Percentiles rank a stretch among this genome's conserved stretches.
Evolutionary conservation across 2,888 invertebrate genomes (phyloP).

Genomic region (Amphimallon solstitiale): DNA sequence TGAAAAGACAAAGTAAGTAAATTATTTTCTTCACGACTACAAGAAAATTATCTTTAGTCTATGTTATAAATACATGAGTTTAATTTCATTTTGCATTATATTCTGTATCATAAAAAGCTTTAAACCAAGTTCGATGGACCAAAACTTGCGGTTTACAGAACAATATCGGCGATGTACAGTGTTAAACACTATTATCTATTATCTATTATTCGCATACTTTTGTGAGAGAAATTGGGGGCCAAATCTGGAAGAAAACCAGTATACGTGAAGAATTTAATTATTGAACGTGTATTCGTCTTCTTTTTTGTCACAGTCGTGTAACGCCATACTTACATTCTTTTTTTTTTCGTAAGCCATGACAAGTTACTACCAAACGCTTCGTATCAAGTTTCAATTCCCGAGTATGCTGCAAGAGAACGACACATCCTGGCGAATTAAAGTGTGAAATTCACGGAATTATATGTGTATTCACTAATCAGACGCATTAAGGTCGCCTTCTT

Average conservation of each 20-base stretch:
- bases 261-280: neutral
- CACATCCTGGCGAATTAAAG: slow-evolving; percentile 35
- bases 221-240: slow-evolving; percentile 1
- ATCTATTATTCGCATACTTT: neutral
- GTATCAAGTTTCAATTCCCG: slow-evolving; percentile 7
- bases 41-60: too few relatives aligned
- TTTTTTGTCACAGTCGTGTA: neutral
- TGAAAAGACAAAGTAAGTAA: too few relatives aligned
- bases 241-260: neutral
- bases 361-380: slow-evolving; percentile 5
- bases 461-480: slow-evolving; percentile 10
- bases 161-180: neutral
- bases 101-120: too few relatives aligned
- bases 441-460: slow-evolving; percentile 34
- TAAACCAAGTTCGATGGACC: neutral
- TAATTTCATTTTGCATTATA: too few relatives aligned
- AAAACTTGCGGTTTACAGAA: neutral
- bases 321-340: neutral
- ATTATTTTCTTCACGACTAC: too few relatives aligned
- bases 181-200: neutral
- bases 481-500: slow-evolving; percentile 34
- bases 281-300: neutral
- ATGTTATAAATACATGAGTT: too few relatives aligned
- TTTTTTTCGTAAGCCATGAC: neutral
- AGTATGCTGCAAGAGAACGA: neutral